These are phyloP conservation scores for Epirrhoe alternata DNA, from an alignment of 2,888 invertebrate genomes.

Conservation along the genomic window DNA sequence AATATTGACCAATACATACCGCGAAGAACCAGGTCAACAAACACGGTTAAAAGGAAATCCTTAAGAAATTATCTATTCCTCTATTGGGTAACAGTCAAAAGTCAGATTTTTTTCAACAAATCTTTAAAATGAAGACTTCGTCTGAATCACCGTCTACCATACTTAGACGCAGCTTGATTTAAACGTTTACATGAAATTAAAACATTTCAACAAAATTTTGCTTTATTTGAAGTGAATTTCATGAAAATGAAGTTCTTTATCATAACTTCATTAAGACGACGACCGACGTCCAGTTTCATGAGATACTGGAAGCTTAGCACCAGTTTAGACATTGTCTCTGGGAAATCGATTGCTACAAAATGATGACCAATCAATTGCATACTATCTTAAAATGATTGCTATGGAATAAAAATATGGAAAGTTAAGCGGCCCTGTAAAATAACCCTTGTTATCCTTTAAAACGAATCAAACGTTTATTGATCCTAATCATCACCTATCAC, in stretches of 20 bases:
- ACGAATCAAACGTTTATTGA: no score
- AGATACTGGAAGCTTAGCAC: constrained; percentile 3
- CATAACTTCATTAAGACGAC: constrained; percentile 67
- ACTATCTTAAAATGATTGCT: neutral
- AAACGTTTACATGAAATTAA: constrained; percentile 54
- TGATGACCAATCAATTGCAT: neutral
- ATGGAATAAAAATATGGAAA: no score
- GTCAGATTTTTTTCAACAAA: no score
- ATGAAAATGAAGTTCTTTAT: constrained; percentile 67
- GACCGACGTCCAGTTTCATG: constrained; percentile 45
- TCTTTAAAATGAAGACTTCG: neutral
- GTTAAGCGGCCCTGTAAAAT: no score
- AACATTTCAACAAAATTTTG: constrained; percentile 57
- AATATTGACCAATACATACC: no score
- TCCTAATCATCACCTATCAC: no score
- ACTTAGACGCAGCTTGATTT: neutral
- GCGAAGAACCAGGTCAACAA: no score
- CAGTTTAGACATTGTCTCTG: neutral
- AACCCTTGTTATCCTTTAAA: no score
- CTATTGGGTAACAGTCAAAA: no score
- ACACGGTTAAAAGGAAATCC: no score
- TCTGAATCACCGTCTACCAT: neutral
- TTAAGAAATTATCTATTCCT: no score
- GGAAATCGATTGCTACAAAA: neutral
- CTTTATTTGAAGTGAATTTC: constrained; percentile 61